Conservation (phyloP, 2,113 vertebrate genomes). For the Zosterops borbonicus region DNA sequence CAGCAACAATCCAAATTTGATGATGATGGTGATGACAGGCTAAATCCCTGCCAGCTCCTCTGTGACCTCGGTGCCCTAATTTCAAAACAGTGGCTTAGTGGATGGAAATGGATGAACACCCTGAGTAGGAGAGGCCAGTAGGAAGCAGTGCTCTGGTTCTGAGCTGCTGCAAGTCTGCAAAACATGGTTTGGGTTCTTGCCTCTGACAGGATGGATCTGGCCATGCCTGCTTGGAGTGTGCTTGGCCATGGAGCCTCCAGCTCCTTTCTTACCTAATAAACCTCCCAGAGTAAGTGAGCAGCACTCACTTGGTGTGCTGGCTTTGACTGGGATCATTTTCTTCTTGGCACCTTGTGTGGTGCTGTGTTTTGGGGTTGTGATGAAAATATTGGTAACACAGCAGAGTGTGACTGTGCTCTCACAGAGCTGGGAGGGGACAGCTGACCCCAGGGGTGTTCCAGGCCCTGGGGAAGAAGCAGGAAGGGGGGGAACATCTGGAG, state of each 20-base stretch:
- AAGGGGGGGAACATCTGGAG: background rate
- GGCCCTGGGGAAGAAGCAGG: background rate
- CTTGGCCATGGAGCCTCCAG: background rate
- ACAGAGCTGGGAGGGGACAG: background rate
- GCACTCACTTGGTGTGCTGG: background rate
- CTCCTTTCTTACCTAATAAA: background rate
- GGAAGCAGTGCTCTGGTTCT: background rate
- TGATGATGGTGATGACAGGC: too few species aligned
- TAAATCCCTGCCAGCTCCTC: background rate
- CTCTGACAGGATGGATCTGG: background rate
- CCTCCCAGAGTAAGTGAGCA: background rate
- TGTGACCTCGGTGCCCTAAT: background rate
- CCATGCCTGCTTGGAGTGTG: background rate
- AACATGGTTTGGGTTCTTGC: background rate
- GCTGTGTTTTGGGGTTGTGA: background rate
- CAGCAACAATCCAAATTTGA: background rate
- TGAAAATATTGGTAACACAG: background rate
- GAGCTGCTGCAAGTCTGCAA: background rate
- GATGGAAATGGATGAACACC: background rate
- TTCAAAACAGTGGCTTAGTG: background rate
- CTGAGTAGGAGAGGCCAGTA: background rate
- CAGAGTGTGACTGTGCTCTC: background rate
- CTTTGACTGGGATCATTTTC: background rate
- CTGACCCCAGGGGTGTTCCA: background rate
- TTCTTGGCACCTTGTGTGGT: background rate